These are phyloP conservation scores for Scaptomyza tumidula DNA, from an alignment of 2,888 invertebrate species.

Conservation along the genomic window DNA sequence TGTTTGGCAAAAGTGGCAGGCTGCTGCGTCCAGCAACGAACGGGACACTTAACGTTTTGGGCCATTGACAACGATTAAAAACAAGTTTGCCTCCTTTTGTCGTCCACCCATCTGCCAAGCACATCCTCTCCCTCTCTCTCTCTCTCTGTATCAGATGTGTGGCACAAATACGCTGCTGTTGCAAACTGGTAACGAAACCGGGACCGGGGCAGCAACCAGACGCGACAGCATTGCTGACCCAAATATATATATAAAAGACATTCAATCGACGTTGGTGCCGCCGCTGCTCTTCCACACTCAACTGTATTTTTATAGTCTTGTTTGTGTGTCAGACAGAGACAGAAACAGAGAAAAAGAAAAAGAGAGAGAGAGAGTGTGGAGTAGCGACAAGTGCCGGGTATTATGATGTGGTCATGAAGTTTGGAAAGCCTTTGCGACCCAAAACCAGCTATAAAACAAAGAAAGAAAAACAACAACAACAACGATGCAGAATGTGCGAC, in stretches of 20 bases:
- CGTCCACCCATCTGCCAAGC: slow-evolving; percentile 1
- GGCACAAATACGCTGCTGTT: slow-evolving; percentile 47
- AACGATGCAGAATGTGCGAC: not conserved
- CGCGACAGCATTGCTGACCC: slow-evolving; percentile 74
- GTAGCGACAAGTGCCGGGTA: not conserved
- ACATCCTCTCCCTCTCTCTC: not conserved
- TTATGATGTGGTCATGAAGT: slow-evolving; percentile 18
- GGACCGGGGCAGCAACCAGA: slow-evolving; percentile 58
- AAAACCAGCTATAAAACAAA: not conserved
- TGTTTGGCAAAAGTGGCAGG: slow-evolving; percentile 42
- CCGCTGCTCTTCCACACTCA: slow-evolving; percentile 12
- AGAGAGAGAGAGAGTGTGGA: not conserved
- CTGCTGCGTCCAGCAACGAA: slow-evolving; percentile 42
- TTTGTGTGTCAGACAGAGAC: not conserved
- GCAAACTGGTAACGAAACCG: slow-evolving; percentile 50
- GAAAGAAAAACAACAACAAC: slow-evolving; percentile 2
- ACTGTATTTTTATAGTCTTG: slow-evolving; percentile 68
- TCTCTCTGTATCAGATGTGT: slow-evolving; percentile 2
- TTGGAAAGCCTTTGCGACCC: slow-evolving; percentile 21
- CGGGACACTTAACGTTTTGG: slow-evolving; percentile 81
- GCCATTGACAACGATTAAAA: slow-evolving; percentile 80
- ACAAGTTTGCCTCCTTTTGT: slow-evolving; percentile 56
- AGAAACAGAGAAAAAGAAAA: too few relatives aligned
- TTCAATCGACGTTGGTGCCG: slow-evolving; percentile 60
- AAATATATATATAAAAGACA: slow-evolving; percentile 70